Conservation (phyloP, 2,888 invertebrate species). For the Resseliella maxima region DNA sequence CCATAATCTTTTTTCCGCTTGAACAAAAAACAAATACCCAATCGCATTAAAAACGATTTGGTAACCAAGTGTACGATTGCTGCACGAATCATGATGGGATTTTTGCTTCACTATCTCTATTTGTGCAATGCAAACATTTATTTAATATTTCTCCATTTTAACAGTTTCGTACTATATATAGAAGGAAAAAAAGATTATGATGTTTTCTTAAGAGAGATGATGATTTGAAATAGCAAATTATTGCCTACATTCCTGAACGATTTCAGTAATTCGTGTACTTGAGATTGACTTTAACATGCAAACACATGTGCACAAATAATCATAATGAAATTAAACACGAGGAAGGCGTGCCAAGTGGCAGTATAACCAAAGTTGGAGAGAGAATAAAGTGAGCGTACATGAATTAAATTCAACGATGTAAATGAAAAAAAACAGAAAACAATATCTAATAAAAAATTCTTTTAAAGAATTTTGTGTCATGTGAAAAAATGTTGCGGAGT, state of each 20-base stretch:
- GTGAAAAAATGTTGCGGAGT: slow-evolving; percentile 7
- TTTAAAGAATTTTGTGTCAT: slow-evolving; percentile 42
- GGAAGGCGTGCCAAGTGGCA: slow-evolving; percentile 4
- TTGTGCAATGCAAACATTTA: background rate
- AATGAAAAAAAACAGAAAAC: background rate
- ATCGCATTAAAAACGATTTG: slow-evolving; percentile 16
- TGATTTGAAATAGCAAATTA: too few relatives aligned
- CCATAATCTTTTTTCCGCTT: background rate
- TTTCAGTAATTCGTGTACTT: background rate
- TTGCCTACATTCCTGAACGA: too few relatives aligned
- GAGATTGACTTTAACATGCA: background rate
- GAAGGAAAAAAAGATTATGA: too few relatives aligned
- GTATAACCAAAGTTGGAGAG: background rate
- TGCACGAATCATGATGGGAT: background rate
- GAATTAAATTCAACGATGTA: background rate
- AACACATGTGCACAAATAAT: background rate
- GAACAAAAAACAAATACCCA: background rate
- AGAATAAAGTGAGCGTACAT: background rate
- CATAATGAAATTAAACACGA: background rate
- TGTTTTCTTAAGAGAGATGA: too few relatives aligned
- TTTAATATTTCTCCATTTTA: background rate
- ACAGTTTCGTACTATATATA: background rate
- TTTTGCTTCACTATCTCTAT: background rate
- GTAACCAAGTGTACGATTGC: background rate
- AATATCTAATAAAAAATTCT: background rate